Conservation (phyloP, 2,888 invertebrate genomes). For the Tubiluchus corallicola region DNA sequence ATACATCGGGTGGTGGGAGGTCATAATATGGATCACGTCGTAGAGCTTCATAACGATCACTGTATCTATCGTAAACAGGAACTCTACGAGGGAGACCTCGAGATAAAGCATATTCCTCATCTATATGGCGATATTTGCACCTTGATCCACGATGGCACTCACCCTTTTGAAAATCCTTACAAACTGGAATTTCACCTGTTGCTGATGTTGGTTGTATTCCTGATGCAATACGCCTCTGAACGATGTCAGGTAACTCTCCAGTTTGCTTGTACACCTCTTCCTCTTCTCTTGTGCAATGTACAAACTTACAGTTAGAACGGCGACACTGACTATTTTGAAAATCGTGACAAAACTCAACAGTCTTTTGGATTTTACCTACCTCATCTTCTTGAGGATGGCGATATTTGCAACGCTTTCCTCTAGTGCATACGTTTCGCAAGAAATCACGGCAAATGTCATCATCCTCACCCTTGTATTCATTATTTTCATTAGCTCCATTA, state of each 20-base stretch:
- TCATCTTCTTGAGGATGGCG: constrained; percentile 33
- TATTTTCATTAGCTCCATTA: constrained; percentile 1
- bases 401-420: constrained; percentile 40
- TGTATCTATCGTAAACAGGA: constrained; percentile 14
- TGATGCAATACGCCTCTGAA: constrained; percentile 28
- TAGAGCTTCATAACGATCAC: constrained; percentile 7
- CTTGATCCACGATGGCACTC: constrained; percentile 36
- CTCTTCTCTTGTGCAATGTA: constrained; percentile 53
- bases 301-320: constrained; percentile 44
- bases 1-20: constrained; percentile 9
- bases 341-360: constrained; percentile 37
- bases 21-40: background rate
- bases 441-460: constrained; percentile 40
- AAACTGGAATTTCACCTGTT: constrained; percentile 32
- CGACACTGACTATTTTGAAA: constrained; percentile 52
- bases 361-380: constrained; percentile 20
- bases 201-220: constrained; percentile 7
- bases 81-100: constrained; percentile 14
- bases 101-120: constrained; percentile 12
- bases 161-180: constrained; percentile 41
- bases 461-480: constrained; percentile 11
- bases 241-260: constrained; percentile 46
- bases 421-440: constrained; percentile 39
- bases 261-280: constrained; percentile 48
- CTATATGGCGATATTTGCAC: constrained; percentile 34